Percentiles rank a stretch among this genome's conserved stretches.
phyloP scores from a whole-genome alignment of 1,140 invertebrate genomes.

The Coptotermes formosanus region DNA sequence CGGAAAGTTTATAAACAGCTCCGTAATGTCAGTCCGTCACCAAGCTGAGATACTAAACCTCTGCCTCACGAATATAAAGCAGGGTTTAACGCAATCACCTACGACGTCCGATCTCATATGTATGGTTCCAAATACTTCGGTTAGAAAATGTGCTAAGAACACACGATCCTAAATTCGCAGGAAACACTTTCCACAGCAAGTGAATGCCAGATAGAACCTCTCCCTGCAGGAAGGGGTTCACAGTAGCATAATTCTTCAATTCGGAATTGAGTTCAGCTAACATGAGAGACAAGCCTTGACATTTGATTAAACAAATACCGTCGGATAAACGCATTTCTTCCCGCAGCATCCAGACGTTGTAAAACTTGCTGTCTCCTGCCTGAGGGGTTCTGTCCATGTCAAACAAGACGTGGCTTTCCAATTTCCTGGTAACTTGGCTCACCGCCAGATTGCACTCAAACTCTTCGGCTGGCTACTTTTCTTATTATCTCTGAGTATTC shows the following conservation, averaged over 20 bases:
- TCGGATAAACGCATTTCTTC: not conserved
- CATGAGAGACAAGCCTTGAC: not conserved
- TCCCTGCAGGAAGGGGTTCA: not conserved
- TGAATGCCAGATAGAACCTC: not conserved
- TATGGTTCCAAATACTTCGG: not conserved
- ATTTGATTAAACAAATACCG: constrained; percentile 13
- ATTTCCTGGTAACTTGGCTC: constrained; percentile 15
- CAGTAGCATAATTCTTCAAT: not conserved
- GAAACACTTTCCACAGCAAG: not conserved
- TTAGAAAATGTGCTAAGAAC: too few relatives aligned
- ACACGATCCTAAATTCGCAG: not conserved
- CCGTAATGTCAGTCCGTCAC: too few relatives aligned
- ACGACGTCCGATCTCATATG: not conserved
- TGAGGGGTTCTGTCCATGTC: not conserved
- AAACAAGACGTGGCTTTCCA: constrained; percentile 15
- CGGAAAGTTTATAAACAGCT: too few relatives aligned
- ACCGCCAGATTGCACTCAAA: constrained; percentile 14
- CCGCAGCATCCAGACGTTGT: not conserved
- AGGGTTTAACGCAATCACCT: too few relatives aligned
- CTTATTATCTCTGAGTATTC: constrained; percentile 13
- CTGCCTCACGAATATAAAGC: too few relatives aligned
- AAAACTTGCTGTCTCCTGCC: not conserved
- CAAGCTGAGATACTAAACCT: too few relatives aligned
- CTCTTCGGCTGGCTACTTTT: constrained; percentile 18
- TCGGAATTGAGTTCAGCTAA: not conserved